phyloP scores from a whole-genome alignment of 2,888 invertebrate genomes.

The Athalia cordata region DNA sequence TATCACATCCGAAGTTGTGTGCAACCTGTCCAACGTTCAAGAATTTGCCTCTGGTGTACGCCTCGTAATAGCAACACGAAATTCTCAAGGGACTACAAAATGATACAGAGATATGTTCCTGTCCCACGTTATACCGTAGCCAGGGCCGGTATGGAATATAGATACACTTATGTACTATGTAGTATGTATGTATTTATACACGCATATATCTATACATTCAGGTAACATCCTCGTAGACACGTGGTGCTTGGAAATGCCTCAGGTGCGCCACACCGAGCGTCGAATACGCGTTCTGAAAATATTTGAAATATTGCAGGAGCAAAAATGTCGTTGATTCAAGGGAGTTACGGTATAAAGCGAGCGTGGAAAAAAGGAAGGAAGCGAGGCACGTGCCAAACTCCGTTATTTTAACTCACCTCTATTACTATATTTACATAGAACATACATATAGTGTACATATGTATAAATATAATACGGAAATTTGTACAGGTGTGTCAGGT shows the following conservation, averaged over 20 bases:
- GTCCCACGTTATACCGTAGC: neutral
- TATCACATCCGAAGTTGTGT: too few relatives aligned
- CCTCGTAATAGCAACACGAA: neutral
- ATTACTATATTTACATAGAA: neutral
- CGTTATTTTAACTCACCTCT: slow-evolving; percentile 26
- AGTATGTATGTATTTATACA: neutral
- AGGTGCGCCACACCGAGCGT: neutral
- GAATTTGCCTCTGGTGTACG: slow-evolving; percentile 17
- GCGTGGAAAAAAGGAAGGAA: neutral
- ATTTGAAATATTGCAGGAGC: neutral
- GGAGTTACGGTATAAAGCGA: slow-evolving; percentile 22
- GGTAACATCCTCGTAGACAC: too few relatives aligned
- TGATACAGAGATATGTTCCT: slow-evolving; percentile 1
- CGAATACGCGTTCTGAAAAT: slow-evolving; percentile 26
- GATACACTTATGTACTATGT: too few relatives aligned
- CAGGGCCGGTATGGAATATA: too few relatives aligned
- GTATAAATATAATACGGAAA: too few relatives aligned
- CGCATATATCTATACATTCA: neutral
- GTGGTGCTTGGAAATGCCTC: neutral
- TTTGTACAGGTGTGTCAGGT: too few relatives aligned
- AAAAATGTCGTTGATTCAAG: slow-evolving; percentile 18
- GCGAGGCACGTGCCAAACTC: slow-evolving; percentile 32
- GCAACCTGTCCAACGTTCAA: neutral
- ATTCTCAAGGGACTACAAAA: slow-evolving; percentile 27
- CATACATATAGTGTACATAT: too few relatives aligned